A percentile compares a stretch with the other conserved stretches of the same genome.
These are phyloP conservation scores for Hormiphora californensis DNA, from an alignment of 37 sponge, comb jelly and placozoan species.

Conservation along the genomic window DNA sequence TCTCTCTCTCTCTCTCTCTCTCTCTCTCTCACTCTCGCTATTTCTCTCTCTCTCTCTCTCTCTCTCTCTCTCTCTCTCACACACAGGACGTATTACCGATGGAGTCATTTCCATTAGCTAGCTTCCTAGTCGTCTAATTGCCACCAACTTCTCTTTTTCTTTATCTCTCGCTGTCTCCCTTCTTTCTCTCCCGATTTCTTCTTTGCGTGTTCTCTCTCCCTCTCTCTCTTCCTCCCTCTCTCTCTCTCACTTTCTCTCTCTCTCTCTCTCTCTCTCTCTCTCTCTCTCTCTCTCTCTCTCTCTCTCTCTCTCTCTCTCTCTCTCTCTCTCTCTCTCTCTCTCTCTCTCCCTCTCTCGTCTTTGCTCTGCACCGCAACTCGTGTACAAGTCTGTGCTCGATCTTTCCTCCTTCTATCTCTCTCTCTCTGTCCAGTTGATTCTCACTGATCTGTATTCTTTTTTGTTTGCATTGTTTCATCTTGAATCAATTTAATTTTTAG, in stretches of 20 bases:
- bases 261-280: not conserved
- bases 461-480: no score
- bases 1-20: not conserved
- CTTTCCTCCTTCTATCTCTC: no score
- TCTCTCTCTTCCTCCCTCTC: not conserved
- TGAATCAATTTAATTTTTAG: no score
- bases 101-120: not conserved
- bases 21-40: not conserved
- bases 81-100: not conserved
- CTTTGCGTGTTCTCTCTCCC: no score
- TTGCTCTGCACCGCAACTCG: no score
- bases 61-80: not conserved
- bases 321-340: no score
- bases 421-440: no score
- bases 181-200: not conserved
- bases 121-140: not conserved
- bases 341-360: no score
- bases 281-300: not conserved
- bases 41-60: not conserved
- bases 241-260: not conserved
- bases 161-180: not conserved
- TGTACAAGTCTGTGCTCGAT: no score
- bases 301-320: not conserved
- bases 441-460: no score
- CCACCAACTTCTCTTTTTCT: not conserved